A percentile compares a stretch with the other conserved stretches of the same genome.
These are phyloP conservation scores for Aeoliscus strigatus DNA, from an alignment of 2,797 vertebrate genomes.

Conservation along the genomic window DNA sequence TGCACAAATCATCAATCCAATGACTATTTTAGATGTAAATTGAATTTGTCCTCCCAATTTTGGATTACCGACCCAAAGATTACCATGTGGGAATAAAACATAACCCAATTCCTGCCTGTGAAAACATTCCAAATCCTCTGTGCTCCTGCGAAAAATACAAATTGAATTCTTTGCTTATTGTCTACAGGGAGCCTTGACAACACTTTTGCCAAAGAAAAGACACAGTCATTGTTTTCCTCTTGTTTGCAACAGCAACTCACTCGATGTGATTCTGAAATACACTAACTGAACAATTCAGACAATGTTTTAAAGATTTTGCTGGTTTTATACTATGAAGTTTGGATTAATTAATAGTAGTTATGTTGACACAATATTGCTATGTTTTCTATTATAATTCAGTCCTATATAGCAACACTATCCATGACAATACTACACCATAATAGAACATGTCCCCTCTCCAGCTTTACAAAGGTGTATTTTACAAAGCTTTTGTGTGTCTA, in stretches of 20 bases:
- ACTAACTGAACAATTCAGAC: no score
- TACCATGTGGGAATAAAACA: slow-evolving; percentile 5
- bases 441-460: background rate
- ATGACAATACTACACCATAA: no score
- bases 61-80: background rate
- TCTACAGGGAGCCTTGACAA: slow-evolving; percentile 5
- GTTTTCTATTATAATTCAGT: background rate
- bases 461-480: background rate
- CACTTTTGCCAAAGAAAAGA: no score
- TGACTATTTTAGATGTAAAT: slow-evolving; percentile 25
- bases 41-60: slow-evolving; percentile 23
- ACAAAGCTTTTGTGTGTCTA: no score
- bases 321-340: no score
- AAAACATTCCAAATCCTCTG: slow-evolving; percentile 16
- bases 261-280: no score
- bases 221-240: no score
- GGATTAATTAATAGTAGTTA: no score
- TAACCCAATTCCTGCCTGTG: background rate
- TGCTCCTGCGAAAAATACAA: slow-evolving; percentile 9
- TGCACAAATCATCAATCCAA: slow-evolving; percentile 18
- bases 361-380: no score
- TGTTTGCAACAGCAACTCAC: no score
- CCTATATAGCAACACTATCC: no score
- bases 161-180: slow-evolving; percentile 9
- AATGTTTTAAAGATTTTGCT: no score